Conservation (phyloP, 2,888 invertebrate species). For the Yponomeuta sedellus region DNA sequence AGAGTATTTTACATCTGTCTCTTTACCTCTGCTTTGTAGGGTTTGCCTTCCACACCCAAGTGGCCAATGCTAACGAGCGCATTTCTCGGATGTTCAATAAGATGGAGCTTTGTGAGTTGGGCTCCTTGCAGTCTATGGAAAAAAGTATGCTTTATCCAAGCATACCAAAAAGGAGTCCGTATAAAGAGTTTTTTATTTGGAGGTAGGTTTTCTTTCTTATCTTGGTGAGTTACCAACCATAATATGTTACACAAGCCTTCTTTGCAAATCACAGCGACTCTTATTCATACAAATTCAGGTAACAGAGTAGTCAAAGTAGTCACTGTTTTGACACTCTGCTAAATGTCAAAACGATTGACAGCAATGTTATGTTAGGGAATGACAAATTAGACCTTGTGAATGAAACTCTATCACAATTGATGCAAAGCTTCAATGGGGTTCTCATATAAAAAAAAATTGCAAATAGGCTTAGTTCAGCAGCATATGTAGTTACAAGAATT, state of each 20-base stretch:
- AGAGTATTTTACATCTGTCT: background rate
- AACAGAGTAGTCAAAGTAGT: too few relatives aligned
- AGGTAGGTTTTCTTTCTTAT: conserved; percentile 35
- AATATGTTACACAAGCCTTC: background rate
- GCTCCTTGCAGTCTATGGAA: conserved; percentile 48
- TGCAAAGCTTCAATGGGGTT: too few relatives aligned
- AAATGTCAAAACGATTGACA: too few relatives aligned
- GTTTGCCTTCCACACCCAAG: conserved; percentile 71
- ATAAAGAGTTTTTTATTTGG: conserved; percentile 56
- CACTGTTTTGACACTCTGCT: too few relatives aligned
- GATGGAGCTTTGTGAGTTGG: conserved; percentile 62
- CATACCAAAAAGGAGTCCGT: conserved; percentile 53
- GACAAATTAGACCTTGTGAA: too few relatives aligned
- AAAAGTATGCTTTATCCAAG: conserved; percentile 33
- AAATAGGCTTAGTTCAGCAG: too few relatives aligned
- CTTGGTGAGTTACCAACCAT: background rate
- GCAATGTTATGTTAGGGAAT: too few relatives aligned
- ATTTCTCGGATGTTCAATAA: conserved; percentile 59
- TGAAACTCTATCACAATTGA: too few relatives aligned
- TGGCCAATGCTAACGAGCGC: conserved; percentile 52
- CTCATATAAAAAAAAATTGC: too few relatives aligned
- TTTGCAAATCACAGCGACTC: background rate
- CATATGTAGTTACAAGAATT: too few relatives aligned
- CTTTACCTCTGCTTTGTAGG: conserved; percentile 30
- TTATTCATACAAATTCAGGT: too few relatives aligned